Base-by-base conservation (phyloP, 2,113 vertebrate species). In the Limnothrissa miodon region DNA sequence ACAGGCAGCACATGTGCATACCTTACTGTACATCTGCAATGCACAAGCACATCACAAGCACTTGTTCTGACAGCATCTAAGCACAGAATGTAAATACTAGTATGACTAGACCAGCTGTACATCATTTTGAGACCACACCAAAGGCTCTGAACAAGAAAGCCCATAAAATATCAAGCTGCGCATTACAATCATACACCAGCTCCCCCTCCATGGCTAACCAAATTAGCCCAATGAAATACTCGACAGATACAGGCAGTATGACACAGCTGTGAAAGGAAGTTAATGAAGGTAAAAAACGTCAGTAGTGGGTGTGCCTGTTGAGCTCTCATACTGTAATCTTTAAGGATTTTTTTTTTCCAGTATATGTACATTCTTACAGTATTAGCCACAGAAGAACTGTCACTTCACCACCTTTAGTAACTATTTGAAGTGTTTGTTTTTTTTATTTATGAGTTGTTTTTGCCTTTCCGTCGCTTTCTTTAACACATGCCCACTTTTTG, bases 401-500 rank as follows among this genome's bases (percentile, higher is more conserved):
- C 66, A 33, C 66, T 74, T 74, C 66, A 74, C 15, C 66, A 36
- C 9, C 33, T 74, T 74, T 39, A 29, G 66, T 74, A 17, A 33
- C 85, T 83, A 78, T 79, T 90, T n/a, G n/a, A n/a, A n/a, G n/a
- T n/a, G n/a, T n/a, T 86, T 81, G 82, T 79, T 87, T 79, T 87
- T 86, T 89, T 83, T 81, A 83, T 83, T 81, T 82, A 17, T 89
- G 88, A 86, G 87, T 89, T 85, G 86, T 86, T 81, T 25, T 84
- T 82, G 83, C 84, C 83, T 90, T 91, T 89, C 89, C 84, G 87
- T 90, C 90, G 84, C 88, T 90, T 83, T 86, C 79, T 87, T 86
- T 62, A 90, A 89, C 88, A 81, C 88, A 90, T 78, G 78, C 84
- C 59, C 87, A 85, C 5, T 29, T 70, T 74, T 36, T 74, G 8